Conservation (phyloP, 2,797 vertebrate species). For the Anableps anableps region DNA sequence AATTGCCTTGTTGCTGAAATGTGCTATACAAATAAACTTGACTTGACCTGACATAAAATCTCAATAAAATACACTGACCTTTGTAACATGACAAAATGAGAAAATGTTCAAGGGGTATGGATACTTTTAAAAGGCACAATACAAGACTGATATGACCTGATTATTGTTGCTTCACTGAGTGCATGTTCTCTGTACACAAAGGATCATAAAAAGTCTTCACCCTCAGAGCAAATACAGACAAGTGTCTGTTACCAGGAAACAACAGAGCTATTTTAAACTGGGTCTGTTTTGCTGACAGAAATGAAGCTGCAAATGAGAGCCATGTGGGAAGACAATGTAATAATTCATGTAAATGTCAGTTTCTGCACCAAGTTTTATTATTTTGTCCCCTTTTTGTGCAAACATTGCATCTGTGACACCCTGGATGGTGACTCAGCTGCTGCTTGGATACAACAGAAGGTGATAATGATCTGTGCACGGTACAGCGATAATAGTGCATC, state of each 20-base stretch:
- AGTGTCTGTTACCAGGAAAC: constrained; percentile 47
- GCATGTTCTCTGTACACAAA: constrained; percentile 22
- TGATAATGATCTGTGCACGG: neutral
- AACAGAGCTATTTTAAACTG: constrained; percentile 11
- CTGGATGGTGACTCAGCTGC: neutral
- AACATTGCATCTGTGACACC: neutral
- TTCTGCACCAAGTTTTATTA: neutral
- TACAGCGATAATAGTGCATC: neutral
- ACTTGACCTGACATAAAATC: too few relatives aligned
- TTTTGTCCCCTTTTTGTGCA: neutral
- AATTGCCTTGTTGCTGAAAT: too few relatives aligned
- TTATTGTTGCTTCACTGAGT: neutral
- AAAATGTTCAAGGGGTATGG: neutral
- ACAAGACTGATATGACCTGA: neutral
- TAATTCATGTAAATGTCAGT: neutral
- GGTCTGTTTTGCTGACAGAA: constrained; percentile 4
- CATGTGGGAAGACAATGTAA: neutral
- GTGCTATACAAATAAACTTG: too few relatives aligned
- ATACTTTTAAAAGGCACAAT: neutral
- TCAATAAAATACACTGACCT: neutral
- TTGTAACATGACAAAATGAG: neutral
- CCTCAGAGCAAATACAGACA: constrained; percentile 42
- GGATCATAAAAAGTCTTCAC: constrained; percentile 25
- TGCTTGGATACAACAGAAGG: neutral
- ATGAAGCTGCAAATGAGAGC: neutral